Percentiles rank a stretch among this genome's conserved stretches.
Evolutionary conservation across 2,113 vertebrate species (phyloP).

Genomic region (Corythoichthys haematopterus): DNA sequence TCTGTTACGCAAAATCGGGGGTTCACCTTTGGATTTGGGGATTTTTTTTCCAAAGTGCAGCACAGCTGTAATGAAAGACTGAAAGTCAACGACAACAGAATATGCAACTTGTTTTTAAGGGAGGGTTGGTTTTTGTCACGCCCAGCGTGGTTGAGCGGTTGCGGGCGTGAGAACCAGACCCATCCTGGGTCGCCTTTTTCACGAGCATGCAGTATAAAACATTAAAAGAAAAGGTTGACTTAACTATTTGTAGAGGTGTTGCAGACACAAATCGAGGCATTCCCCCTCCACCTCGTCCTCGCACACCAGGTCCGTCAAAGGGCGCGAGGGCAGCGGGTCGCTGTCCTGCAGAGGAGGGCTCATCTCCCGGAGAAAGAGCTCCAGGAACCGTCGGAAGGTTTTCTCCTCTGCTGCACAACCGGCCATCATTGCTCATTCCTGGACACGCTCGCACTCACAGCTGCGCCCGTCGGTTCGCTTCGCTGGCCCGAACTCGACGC

Average conservation of each 20-base stretch:
- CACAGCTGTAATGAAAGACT: constrained; percentile 1
- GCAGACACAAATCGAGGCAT: constrained; percentile 93
- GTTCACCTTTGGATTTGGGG: constrained; percentile 53
- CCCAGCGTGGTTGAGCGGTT: constrained; percentile 10
- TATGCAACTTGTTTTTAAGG: background rate
- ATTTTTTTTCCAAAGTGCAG: background rate
- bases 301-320: constrained; percentile 83
- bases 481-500: background rate
- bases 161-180: constrained; percentile 14
- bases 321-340: constrained; percentile 77
- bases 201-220: background rate
- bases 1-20: constrained; percentile 66
- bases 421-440: constrained; percentile 93
- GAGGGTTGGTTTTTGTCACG: constrained; percentile 23
- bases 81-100: background rate
- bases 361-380: constrained; percentile 93
- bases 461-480: constrained; percentile 42
- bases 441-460: constrained; percentile 55
- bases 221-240: constrained; percentile 66
- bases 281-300: constrained; percentile 94
- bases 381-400: constrained; percentile 93
- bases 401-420: constrained; percentile 88
- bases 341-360: constrained; percentile 85
- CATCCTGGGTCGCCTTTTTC: constrained; percentile 13
- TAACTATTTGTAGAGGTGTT: constrained; percentile 99